Conservation (phyloP, 2,888 invertebrate species). For the Galerucella pusilla region DNA sequence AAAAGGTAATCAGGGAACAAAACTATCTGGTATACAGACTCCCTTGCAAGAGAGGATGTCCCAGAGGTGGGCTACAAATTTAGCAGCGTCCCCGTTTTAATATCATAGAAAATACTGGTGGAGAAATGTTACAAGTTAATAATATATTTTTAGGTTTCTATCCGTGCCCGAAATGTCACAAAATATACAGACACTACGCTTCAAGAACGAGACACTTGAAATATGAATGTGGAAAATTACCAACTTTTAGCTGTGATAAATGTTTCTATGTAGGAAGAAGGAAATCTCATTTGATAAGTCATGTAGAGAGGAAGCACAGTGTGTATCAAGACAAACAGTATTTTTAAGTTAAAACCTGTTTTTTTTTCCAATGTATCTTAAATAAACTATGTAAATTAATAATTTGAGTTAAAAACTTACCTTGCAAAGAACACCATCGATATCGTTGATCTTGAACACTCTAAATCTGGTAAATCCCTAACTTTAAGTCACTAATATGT, state of each 20-base stretch:
- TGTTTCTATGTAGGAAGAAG: conserved; percentile 16
- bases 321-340: conserved; percentile 16
- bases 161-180: conserved; percentile 22
- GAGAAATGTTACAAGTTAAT: background rate
- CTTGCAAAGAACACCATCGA: too few species aligned
- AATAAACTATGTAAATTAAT: background rate
- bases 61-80: too few species aligned
- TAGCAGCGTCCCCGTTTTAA: too few species aligned
- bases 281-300: conserved; percentile 11
- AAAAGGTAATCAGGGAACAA: too few species aligned
- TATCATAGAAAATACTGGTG: background rate
- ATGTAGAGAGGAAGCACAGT: conserved; percentile 10
- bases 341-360: background rate
- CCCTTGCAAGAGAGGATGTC: too few species aligned
- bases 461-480: too few species aligned
- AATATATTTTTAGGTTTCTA: conserved; percentile 12
- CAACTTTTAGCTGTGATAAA: conserved; percentile 39
- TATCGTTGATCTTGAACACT: too few species aligned
- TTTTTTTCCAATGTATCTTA: background rate
- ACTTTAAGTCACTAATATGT: too few species aligned
- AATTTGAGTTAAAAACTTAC: too few species aligned
- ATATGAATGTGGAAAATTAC: conserved; percentile 63
- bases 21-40: too few species aligned
- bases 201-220: conserved; percentile 45
- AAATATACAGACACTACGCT: conserved; percentile 23